Evolutionary conservation across 2,888 invertebrate genomes (phyloP), one percentile per base, ranked within the genome.

Genomic region (Spatulosminthurus flaviceps): DNA sequence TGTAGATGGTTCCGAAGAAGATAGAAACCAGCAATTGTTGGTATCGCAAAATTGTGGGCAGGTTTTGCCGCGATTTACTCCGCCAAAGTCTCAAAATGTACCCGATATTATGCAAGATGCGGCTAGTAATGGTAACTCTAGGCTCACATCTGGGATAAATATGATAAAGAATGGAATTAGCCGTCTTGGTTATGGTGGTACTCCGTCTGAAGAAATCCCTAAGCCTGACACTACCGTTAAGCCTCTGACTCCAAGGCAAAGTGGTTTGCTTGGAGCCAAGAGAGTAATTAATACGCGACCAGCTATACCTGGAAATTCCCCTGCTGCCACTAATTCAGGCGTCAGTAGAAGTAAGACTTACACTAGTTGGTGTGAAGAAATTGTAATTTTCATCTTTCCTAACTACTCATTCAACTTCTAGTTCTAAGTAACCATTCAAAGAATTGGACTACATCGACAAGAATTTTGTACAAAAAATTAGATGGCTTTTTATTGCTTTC

Each of bases 131-230:
- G 43, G 66, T 41, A 29, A 34, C 13, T 66, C 66, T 41, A 66
- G 34, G 26, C 24, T 76, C 67, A 42, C 43, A 19, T 67, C 64
- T 67, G 76, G 76, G 16, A 43, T 76, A 0, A 76, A 64, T 67
- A 66, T 75, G 19, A 64, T 64, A 64, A 64, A 64, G 64, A 64
- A 64, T 16, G 64, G 64, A 16, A 24, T 64, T 64, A 64, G 64
- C 1, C 29, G 73, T 29, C 21, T 24, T 21, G 29, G 21, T 21
- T n/a, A 7, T 61, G 73, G 60, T 61, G 61, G 29, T 61, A 19
- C 5, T 2, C n/a, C n/a, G n/a, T 16, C 73, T 21, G 16, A 22
- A 19, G 22, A 22, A 42, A n/a, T 22, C 2, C 22, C 24, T 24
- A 72, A 41, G 21, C 21, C 72, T 26, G 22, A n/a, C 19, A 73